phyloP scores from a whole-genome alignment of 2,113 vertebrate genomes.

The Bos indicus region DNA sequence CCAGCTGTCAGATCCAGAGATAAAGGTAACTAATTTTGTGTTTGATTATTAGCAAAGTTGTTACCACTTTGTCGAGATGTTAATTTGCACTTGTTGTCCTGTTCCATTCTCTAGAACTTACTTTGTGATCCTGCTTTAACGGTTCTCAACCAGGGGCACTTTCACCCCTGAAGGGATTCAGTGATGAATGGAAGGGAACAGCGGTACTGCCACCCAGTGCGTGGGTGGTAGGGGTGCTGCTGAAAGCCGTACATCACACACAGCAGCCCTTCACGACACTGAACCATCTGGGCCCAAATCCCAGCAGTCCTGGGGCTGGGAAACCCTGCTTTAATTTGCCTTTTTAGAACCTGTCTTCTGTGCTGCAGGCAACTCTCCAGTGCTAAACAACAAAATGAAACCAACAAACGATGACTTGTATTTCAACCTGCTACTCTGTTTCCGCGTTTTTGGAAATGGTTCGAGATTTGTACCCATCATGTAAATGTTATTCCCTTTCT shows the following conservation, averaged over 20 bases:
- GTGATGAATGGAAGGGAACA: not conserved
- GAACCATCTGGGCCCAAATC: not conserved
- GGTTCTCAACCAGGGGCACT: not conserved
- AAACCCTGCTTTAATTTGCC: not conserved
- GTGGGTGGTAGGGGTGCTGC: not conserved
- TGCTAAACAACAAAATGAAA: not conserved
- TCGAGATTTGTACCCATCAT: not conserved
- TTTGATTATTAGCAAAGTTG: not conserved
- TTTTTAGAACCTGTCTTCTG: not conserved
- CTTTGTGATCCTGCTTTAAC: not conserved
- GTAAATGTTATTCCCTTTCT: not conserved
- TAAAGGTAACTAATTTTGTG: conserved; percentile 86
- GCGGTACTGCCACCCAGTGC: not conserved
- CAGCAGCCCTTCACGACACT: not conserved
- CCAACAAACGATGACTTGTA: not conserved
- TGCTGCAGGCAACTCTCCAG: not conserved
- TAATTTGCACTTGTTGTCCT: not conserved
- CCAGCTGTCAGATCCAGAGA: conserved; percentile 94
- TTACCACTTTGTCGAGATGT: not conserved
- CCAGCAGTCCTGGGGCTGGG: not conserved
- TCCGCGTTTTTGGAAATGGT: not conserved
- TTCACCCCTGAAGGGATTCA: not conserved
- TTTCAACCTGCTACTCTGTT: not conserved
- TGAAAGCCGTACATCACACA: not conserved
- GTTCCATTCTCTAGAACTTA: not conserved